Conservation (phyloP, 2,888 invertebrate species). For the Peribatodes rhomboidaria region DNA sequence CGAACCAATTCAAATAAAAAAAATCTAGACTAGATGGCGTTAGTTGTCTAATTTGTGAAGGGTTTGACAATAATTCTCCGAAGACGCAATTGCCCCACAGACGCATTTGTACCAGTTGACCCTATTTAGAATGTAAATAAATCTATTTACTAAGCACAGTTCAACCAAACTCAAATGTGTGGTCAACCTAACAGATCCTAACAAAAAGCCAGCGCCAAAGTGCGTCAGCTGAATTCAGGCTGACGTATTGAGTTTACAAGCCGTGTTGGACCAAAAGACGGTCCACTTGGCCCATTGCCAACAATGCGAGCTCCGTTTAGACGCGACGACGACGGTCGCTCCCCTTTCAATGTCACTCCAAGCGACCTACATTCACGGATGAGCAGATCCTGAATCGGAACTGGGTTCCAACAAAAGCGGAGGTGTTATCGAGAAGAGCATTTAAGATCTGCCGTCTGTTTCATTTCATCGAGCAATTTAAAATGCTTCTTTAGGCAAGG, state of each 20-base stretch:
- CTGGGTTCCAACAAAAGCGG: conserved; percentile 22
- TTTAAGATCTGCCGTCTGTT: conserved; percentile 2
- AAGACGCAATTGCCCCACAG: no score
- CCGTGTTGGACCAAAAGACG: conserved; percentile 44
- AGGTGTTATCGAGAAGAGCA: conserved; percentile 9
- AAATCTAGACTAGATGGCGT: no score
- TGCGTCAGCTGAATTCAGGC: conserved; percentile 15
- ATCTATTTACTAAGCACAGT: no score
- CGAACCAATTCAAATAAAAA: no score
- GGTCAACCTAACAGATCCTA: neutral
- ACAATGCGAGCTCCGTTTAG: conserved; percentile 60
- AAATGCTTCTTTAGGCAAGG: neutral
- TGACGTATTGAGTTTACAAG: neutral
- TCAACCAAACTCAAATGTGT: neutral
- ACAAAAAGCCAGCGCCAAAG: conserved; percentile 17
- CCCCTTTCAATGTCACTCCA: conserved; percentile 76
- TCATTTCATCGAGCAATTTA: neutral
- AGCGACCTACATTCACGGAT: conserved; percentile 60
- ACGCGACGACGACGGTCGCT: conserved; percentile 60
- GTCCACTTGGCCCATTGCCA: conserved; percentile 72
- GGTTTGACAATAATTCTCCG: no score
- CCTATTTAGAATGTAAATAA: no score
- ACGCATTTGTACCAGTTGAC: no score
- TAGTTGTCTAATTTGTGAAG: no score
- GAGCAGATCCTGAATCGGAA: conserved; percentile 40